A percentile compares a stretch with the other conserved stretches of the same genome.
Evolutionary conservation across 2,113 vertebrate genomes (phyloP).

Genomic region (Oryzias javanicus): DNA sequence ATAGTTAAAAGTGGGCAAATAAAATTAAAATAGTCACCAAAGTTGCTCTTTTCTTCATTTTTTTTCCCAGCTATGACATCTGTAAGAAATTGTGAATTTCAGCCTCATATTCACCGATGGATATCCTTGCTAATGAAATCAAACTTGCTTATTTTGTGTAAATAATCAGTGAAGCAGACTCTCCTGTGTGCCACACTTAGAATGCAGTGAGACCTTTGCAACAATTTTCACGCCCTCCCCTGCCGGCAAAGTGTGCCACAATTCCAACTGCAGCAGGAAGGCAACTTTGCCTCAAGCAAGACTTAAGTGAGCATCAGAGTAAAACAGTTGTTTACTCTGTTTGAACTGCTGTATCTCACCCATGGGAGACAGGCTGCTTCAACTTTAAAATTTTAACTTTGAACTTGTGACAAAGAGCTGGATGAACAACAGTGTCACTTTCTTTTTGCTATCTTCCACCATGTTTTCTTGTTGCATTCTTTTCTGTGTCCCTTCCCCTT

Average conservation of each 20-base stretch:
- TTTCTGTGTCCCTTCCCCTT: slow-evolving; percentile 24
- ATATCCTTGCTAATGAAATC: slow-evolving; percentile 41
- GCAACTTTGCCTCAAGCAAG: slow-evolving; percentile 88
- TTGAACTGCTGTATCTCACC: slow-evolving; percentile 86
- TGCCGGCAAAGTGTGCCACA: slow-evolving; percentile 65
- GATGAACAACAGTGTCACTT: slow-evolving; percentile 86
- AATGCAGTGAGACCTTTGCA: slow-evolving; percentile 54
- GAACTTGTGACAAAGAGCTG: slow-evolving; percentile 80
- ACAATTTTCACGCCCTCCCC: slow-evolving; percentile 52
- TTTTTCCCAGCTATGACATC: too few relatives aligned
- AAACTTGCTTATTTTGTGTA: slow-evolving; percentile 56
- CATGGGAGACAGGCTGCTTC: slow-evolving; percentile 80
- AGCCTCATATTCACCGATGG: slow-evolving; percentile 17
- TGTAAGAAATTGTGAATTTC: neutral
- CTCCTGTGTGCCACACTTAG: slow-evolving; percentile 47
- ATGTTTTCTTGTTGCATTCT: slow-evolving; percentile 36
- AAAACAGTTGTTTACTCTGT: slow-evolving; percentile 91
- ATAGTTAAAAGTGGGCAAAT: too few relatives aligned
- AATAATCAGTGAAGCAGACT: slow-evolving; percentile 50
- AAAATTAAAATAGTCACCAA: too few relatives aligned
- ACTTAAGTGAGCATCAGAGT: slow-evolving; percentile 90
- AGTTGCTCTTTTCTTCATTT: too few relatives aligned
- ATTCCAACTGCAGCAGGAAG: slow-evolving; percentile 71
- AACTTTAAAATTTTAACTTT: slow-evolving; percentile 82
- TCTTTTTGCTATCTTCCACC: slow-evolving; percentile 34